Conservation (phyloP, 1,140 invertebrate genomes). For the Melitaea cinxia region DNA sequence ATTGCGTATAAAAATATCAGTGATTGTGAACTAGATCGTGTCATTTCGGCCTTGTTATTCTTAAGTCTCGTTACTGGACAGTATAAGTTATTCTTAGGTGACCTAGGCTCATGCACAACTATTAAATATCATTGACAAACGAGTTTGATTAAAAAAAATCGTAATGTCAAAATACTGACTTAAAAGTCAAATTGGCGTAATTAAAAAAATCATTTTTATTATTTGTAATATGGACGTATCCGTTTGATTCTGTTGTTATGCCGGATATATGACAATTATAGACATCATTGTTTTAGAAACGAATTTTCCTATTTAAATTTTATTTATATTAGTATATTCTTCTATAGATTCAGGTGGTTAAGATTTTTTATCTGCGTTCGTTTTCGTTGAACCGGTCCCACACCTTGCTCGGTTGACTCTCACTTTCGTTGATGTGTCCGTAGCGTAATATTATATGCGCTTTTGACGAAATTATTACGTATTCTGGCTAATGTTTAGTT, state of each 20-base stretch:
- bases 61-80: constrained; percentile 29
- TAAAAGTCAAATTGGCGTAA: neutral
- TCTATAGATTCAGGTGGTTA: constrained; percentile 1
- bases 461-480: constrained; percentile 18
- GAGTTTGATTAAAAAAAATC: neutral
- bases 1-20: constrained; percentile 15
- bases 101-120: neutral
- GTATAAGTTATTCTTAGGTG: neutral
- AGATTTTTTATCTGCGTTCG: constrained; percentile 27
- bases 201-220: neutral
- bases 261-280: too few relatives aligned
- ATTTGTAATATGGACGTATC: too few relatives aligned
- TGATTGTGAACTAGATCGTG: constrained; percentile 44
- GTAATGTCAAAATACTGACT: neutral
- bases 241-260: too few relatives aligned
- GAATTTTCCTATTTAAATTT: neutral
- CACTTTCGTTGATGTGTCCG: constrained; percentile 25
- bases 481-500: constrained; percentile 12
- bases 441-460: constrained; percentile 1
- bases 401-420: constrained; percentile 31
- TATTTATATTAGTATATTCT: neutral
- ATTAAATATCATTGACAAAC: neutral
- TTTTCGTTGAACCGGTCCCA: constrained; percentile 33
- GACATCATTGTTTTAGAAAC: too few relatives aligned
- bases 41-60: constrained; percentile 33